Conservation (phyloP, 2,888 invertebrate genomes). For the Pristionchus maxplancki region DNA sequence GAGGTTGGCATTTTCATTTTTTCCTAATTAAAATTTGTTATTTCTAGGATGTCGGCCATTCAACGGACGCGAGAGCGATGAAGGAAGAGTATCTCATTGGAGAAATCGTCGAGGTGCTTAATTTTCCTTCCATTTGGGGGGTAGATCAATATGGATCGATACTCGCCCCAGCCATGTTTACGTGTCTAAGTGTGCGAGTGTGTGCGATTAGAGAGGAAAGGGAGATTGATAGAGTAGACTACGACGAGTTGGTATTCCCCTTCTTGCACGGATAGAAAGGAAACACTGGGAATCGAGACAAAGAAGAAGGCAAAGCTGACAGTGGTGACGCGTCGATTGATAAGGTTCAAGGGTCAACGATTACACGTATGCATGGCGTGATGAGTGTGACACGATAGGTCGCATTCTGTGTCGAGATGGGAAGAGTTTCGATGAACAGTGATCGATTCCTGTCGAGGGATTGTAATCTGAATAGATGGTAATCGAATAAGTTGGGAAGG, state of each 20-base stretch:
- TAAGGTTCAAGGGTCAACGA: slow-evolving; percentile 23
- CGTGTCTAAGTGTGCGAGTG: slow-evolving; percentile 37
- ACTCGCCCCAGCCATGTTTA: background rate
- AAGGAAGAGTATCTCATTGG: slow-evolving; percentile 74
- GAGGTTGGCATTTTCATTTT: slow-evolving; percentile 56
- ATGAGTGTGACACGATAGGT: background rate
- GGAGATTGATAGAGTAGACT: slow-evolving; percentile 44
- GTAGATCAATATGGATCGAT: slow-evolving; percentile 16
- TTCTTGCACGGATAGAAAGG: background rate
- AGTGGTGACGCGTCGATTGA: background rate
- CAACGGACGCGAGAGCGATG: slow-evolving; percentile 76
- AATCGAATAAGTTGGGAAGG: background rate
- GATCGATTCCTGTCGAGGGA: background rate
- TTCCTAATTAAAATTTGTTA: background rate
- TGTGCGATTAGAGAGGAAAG: slow-evolving; percentile 25
- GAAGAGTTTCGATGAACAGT: background rate
- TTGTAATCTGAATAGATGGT: background rate
- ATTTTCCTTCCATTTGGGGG: background rate
- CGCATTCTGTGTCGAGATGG: background rate
- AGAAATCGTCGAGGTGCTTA: slow-evolving; percentile 65
- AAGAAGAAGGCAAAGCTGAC: background rate
- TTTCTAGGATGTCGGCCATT: slow-evolving; percentile 74
- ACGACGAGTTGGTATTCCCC: slow-evolving; percentile 16
- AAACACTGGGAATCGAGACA: background rate
- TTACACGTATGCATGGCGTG: background rate